phyloP scores from a whole-genome alignment of 2,113 vertebrate species.

The Burhinus oedicnemus region DNA sequence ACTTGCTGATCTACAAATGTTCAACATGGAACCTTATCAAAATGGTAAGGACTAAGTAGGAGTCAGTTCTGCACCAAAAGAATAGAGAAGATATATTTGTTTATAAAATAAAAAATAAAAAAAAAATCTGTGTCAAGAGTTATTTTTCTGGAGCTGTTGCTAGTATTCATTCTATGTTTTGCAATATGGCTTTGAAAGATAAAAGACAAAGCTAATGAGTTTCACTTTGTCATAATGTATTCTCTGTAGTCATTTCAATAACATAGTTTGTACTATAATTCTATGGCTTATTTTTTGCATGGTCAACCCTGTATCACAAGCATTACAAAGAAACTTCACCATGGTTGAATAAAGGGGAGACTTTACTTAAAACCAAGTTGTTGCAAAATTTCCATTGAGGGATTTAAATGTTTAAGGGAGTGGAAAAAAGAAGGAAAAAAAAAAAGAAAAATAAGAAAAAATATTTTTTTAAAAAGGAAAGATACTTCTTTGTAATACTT shows the following conservation, averaged over 20 bases:
- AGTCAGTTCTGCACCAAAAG: not conserved
- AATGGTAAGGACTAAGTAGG: not conserved
- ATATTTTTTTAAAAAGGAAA: not conserved
- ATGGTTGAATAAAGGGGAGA: not conserved
- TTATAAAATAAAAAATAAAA: too few species aligned
- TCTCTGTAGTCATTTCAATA: not conserved
- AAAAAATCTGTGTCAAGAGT: not conserved
- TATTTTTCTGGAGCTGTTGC: not conserved
- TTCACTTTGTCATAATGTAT: not conserved
- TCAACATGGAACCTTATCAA: not conserved
- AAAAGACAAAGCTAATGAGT: not conserved
- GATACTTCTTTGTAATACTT: not conserved
- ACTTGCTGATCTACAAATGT: not conserved
- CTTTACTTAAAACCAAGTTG: not conserved
- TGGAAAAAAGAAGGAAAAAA: rapidly evolving
- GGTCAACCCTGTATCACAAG: not conserved
- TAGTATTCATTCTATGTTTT: not conserved
- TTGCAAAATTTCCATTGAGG: not conserved
- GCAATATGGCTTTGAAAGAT: not conserved
- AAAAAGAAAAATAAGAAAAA: too few species aligned
- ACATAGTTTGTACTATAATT: not conserved
- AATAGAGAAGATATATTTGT: not conserved
- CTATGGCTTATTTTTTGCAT: not conserved
- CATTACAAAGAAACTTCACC: not conserved
- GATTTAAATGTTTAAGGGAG: not conserved